Conservation (phyloP, 2,888 invertebrate species). For the Tetropium fuscum region DNA sequence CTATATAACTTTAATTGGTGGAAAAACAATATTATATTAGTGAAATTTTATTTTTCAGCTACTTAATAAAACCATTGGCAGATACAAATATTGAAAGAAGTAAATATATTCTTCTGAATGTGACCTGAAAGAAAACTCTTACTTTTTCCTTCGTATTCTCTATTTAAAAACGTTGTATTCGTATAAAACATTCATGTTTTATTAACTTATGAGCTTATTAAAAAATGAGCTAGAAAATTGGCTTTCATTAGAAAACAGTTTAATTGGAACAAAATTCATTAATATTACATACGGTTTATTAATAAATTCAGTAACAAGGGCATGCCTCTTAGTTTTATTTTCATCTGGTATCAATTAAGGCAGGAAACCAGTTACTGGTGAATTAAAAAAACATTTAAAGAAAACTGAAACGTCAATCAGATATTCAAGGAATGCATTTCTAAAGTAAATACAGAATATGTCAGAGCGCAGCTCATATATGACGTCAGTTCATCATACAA, state of each 20-base stretch:
- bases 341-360: conserved; percentile 52
- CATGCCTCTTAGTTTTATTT: conserved; percentile 46
- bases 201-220: too few species aligned
- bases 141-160: too few species aligned
- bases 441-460: conserved; percentile 12
- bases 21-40: too few species aligned
- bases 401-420: conserved; percentile 41
- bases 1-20: too few species aligned
- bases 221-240: too few species aligned
- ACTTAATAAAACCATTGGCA: too few species aligned
- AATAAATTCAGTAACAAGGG: conserved; percentile 44
- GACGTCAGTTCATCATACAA: neutral
- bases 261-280: conserved; percentile 46
- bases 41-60: too few species aligned
- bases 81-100: too few species aligned
- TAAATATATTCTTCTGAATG: too few species aligned
- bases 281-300: conserved; percentile 46
- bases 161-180: too few species aligned
- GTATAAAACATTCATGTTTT: too few species aligned
- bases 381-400: conserved; percentile 45
- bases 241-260: conserved; percentile 20
- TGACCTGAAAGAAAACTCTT: too few species aligned
- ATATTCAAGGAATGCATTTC: conserved; percentile 23
- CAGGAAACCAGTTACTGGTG: conserved; percentile 53
- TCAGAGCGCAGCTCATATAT: neutral